Evolutionary conservation across 2,888 invertebrate genomes (phyloP).

Genomic region (Pristionchus exspectatus): DNA sequence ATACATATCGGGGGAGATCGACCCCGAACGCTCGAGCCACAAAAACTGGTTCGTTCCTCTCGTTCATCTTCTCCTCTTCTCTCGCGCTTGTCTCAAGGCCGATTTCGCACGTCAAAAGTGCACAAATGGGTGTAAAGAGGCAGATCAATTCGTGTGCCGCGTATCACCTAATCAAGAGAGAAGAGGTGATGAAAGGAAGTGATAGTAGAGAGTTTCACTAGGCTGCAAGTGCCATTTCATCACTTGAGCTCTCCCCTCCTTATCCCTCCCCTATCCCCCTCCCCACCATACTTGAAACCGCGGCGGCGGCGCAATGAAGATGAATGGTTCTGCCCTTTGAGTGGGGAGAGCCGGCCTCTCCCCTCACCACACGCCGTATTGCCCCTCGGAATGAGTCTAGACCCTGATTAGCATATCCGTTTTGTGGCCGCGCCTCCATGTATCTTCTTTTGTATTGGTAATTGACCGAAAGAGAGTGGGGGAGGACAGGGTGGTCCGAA

Average conservation of each 20-base stretch:
- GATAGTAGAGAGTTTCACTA: neutral
- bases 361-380: neutral
- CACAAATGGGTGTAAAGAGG: conserved; percentile 41
- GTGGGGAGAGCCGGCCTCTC: neutral
- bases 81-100: conserved; percentile 38
- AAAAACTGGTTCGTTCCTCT: conserved; percentile 44
- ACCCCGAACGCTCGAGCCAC: neutral
- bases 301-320: conserved; percentile 20
- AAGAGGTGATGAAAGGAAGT: neutral
- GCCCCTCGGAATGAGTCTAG: conserved; percentile 36
- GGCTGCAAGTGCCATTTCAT: neutral
- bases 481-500: conserved; percentile 44
- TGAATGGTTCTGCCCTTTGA: conserved; percentile 24
- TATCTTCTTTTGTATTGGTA: conserved; percentile 18
- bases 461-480: neutral
- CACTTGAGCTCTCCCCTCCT: neutral
- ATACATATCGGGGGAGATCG: neutral
- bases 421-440: neutral
- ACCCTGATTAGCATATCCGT: conserved; percentile 48
- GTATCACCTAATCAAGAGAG: conserved; percentile 13
- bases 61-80: neutral
- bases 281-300: conserved; percentile 29
- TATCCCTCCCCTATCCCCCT: neutral
- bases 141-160: neutral
- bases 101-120: conserved; percentile 50